Conservation (phyloP, 2,797 vertebrate genomes). For the Arnoldichthys spilopterus region DNA sequence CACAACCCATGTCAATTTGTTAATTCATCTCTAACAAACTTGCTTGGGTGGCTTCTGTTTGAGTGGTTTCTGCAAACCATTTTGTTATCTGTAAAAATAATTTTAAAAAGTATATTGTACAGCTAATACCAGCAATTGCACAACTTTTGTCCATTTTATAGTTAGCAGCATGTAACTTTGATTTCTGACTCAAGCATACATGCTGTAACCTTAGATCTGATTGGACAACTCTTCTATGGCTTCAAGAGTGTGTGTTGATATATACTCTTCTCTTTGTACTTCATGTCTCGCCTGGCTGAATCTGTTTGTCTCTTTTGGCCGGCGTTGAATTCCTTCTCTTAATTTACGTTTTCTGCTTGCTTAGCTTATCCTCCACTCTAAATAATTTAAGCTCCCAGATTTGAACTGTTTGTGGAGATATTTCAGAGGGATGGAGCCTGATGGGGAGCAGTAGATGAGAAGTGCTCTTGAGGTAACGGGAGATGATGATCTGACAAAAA, state of each 20-base stretch:
- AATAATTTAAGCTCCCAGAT: conserved; percentile 21
- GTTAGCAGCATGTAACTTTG: neutral
- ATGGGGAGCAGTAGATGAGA: neutral
- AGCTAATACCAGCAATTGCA: no score
- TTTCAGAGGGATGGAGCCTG: neutral
- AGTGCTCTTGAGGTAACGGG: neutral
- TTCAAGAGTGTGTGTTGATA: neutral
- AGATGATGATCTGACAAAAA: conserved; percentile 10
- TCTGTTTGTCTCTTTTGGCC: conserved; percentile 22
- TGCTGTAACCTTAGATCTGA: neutral
- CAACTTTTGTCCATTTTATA: neutral
- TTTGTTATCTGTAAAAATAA: no score
- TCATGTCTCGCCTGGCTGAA: neutral
- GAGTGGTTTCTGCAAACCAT: no score
- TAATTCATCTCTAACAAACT: no score
- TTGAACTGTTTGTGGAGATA: neutral
- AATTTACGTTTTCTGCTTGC: neutral
- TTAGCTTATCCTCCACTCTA: neutral
- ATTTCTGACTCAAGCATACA: no score
- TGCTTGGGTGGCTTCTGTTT: no score
- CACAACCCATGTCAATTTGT: no score
- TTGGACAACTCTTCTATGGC: no score
- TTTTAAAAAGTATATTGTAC: no score
- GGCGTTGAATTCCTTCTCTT: neutral
- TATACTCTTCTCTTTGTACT: neutral